These are phyloP conservation scores for Drosophila testacea DNA, from an alignment of 2,888 invertebrate species.

Conservation along the genomic window DNA sequence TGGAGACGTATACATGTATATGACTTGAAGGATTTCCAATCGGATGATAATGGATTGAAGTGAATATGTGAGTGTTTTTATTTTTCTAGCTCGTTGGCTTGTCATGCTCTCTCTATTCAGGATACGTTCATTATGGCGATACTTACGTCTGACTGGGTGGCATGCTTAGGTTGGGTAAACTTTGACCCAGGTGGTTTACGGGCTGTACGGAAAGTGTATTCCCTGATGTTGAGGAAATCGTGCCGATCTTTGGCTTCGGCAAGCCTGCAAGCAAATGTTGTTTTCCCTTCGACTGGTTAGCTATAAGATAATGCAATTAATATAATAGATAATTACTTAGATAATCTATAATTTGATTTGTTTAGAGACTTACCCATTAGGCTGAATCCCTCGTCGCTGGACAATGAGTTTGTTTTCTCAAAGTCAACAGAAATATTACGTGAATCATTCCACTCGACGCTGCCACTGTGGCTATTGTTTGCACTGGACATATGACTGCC, in stretches of 20 bases:
- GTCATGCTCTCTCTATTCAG: conserved; percentile 47
- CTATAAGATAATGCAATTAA: conserved; percentile 25
- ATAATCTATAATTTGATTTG: background rate
- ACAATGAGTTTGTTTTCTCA: conserved; percentile 88
- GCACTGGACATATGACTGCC: conserved; percentile 89
- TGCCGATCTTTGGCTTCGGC: conserved; percentile 81
- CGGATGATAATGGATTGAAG: conserved; percentile 32
- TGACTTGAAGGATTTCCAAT: conserved; percentile 48
- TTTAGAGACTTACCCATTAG: conserved; percentile 51
- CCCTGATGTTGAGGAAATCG: conserved; percentile 85
- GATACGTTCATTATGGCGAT: conserved; percentile 13
- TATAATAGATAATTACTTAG: background rate
- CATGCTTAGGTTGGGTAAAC: conserved; percentile 90
- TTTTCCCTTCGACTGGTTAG: conserved; percentile 72
- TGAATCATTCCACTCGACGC: conserved; percentile 89
- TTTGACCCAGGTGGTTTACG: conserved; percentile 90
- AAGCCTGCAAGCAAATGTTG: conserved; percentile 83
- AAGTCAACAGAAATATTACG: conserved; percentile 88
- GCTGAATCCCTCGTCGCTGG: conserved; percentile 87
- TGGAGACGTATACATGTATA: conserved; percentile 56
- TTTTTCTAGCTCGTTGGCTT: conserved; percentile 17
- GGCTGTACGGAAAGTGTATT: conserved; percentile 92
- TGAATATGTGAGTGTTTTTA: background rate
- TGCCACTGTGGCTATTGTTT: conserved; percentile 91
- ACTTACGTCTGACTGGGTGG: conserved; percentile 84